These are phyloP conservation scores for Tenebrosternarchus preto DNA, from an alignment of 2,113 vertebrate species.

Conservation along the genomic window DNA sequence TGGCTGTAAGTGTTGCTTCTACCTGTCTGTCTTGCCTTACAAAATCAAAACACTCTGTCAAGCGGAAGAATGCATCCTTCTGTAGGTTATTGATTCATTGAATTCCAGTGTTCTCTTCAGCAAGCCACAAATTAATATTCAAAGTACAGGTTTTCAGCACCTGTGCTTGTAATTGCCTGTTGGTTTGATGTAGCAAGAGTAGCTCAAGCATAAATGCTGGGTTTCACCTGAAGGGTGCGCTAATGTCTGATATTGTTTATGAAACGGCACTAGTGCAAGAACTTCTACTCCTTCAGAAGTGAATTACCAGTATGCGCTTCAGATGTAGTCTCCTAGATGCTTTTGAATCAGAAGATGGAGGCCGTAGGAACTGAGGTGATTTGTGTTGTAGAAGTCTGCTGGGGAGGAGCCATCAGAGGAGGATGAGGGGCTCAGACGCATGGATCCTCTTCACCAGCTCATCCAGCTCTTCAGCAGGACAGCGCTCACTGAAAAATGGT, in stretches of 20 bases:
- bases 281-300: not conserved
- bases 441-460: constrained; percentile 94
- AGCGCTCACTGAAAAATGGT: constrained; percentile 96
- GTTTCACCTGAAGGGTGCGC: not conserved
- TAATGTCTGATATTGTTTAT: not conserved
- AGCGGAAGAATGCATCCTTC: not conserved
- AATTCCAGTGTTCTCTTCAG: not conserved
- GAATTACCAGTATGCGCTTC: not conserved
- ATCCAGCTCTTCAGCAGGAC: constrained; percentile 95
- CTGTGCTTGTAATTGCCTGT: constrained; percentile 8
- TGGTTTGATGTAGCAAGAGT: not conserved
- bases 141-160: not conserved
- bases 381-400: constrained; percentile 81
- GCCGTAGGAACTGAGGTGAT: constrained; percentile 9
- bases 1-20: constrained; percentile 80
- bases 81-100: not conserved
- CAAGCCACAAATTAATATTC: not conserved
- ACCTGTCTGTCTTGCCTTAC: not conserved
- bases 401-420: constrained; percentile 82
- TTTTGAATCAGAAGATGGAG: no score
- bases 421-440: constrained; percentile 82
- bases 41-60: not conserved
- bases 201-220: not conserved
- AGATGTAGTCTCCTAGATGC: no score
- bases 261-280: not conserved